Evolutionary conservation across 2,888 invertebrate species (phyloP).

Genomic region (Ectemnius continuus): DNA sequence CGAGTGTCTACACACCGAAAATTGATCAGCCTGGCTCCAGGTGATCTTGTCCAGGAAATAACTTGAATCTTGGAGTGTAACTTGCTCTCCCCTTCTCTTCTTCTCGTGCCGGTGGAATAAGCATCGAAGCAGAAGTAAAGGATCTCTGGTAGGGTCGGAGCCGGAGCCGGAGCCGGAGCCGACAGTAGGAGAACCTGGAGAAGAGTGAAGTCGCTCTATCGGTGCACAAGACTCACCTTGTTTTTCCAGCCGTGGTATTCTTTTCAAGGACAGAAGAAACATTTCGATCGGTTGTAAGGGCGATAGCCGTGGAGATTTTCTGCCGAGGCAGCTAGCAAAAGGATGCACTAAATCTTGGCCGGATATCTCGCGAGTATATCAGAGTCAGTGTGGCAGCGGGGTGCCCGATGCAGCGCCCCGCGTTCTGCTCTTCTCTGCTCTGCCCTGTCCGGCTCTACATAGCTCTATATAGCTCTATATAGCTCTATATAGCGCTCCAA

Average conservation of each 20-base stretch:
- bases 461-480: too few relatives aligned
- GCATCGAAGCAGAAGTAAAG: too few relatives aligned
- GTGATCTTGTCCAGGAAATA: too few relatives aligned
- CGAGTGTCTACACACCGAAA: too few relatives aligned
- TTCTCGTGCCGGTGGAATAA: too few relatives aligned
- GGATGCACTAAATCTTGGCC: slow-evolving; percentile 76
- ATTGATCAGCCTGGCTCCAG: too few relatives aligned
- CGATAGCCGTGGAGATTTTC: slow-evolving; percentile 75
- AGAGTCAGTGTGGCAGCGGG: slow-evolving; percentile 77
- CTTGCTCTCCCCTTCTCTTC: too few relatives aligned
- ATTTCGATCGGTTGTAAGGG: slow-evolving; percentile 75
- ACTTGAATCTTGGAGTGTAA: too few relatives aligned
- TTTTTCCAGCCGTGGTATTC: slow-evolving; percentile 72
- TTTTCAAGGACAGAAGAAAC: slow-evolving; percentile 75
- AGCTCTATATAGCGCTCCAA: too few relatives aligned
- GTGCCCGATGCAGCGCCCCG: slow-evolving; percentile 67
- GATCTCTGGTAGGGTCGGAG: too few relatives aligned
- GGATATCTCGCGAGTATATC: slow-evolving; percentile 76
- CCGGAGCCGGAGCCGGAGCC: too few relatives aligned
- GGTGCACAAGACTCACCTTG: slow-evolving; percentile 64
- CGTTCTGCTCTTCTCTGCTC: slow-evolving; percentile 34
- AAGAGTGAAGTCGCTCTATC: slow-evolving; percentile 31
- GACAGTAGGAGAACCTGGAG: slow-evolving; percentile 1
- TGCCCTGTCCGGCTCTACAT: slow-evolving; percentile 10
- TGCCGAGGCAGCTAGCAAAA: slow-evolving; percentile 66